Percentiles rank a stretch among this genome's conserved stretches.
Evolutionary conservation across 2,113 vertebrate species (phyloP).

Genomic region (Xiphophorus hellerii): DNA sequence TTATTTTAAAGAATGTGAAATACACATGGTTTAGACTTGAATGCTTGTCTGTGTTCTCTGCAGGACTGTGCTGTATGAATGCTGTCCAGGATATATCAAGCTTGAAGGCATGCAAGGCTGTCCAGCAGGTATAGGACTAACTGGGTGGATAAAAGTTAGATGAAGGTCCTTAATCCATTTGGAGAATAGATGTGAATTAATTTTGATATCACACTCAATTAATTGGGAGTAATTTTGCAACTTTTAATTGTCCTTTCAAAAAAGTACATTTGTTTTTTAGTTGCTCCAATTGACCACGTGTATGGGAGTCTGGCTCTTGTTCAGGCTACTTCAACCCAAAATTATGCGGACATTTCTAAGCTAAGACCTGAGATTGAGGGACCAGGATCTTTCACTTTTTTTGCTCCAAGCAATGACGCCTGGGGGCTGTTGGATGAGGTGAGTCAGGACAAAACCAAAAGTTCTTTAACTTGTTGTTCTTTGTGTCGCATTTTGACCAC

Average conservation of each 20-base stretch:
- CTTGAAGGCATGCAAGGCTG: conserved; percentile 89
- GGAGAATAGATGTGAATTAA: conserved; percentile 36
- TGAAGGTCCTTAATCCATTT: conserved; percentile 10
- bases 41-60: conserved; percentile 11
- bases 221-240: conserved; percentile 6
- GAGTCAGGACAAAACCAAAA: conserved; percentile 54
- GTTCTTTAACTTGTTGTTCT: neutral
- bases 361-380: conserved; percentile 93
- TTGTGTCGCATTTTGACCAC: conserved; percentile 10
- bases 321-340: conserved; percentile 87
- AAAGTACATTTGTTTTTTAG: conserved; percentile 69
- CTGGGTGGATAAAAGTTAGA: conserved; percentile 17
- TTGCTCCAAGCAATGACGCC: conserved; percentile 95
- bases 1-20: conserved; percentile 14
- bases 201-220: conserved; percentile 12
- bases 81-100: conserved; percentile 96
- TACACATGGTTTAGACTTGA: conserved; percentile 14
- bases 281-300: conserved; percentile 93
- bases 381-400: conserved; percentile 91
- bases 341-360: conserved; percentile 87
- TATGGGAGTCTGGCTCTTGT: conserved; percentile 91
- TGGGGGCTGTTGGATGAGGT: conserved; percentile 91
- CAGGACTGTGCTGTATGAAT: conserved; percentile 94
- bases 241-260: conserved; percentile 3
- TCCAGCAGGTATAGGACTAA: conserved; percentile 87